Evolutionary conservation across 2,797 vertebrate species (phyloP).

Genomic region (Acanthiza pusilla): DNA sequence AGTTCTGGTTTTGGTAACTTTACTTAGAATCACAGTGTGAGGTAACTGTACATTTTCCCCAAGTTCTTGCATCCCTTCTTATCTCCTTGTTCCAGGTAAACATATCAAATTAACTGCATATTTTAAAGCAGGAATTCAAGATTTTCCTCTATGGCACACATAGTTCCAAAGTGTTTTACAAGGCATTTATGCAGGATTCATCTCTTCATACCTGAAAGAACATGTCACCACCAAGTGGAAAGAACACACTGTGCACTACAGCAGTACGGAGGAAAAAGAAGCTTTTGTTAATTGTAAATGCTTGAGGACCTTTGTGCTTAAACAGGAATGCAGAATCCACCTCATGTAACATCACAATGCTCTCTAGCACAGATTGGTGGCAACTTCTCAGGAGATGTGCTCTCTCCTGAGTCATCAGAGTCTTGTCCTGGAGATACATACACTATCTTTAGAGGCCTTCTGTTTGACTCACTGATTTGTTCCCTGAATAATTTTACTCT

Average conservation of each 20-base stretch:
- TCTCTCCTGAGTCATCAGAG: neutral
- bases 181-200: neutral
- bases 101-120: neutral
- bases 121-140: conserved; percentile 3
- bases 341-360: neutral
- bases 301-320: neutral
- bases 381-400: neutral
- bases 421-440: neutral
- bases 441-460: neutral
- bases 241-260: conserved; percentile 14
- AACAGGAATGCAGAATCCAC: neutral
- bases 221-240: conserved; percentile 35
- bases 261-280: neutral
- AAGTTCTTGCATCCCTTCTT: neutral
- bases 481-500: neutral
- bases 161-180: neutral
- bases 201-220: conserved; percentile 21
- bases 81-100: neutral
- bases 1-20: neutral
- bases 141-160: neutral
- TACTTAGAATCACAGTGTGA: neutral
- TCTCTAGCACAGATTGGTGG: neutral
- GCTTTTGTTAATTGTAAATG: neutral
- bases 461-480: neutral
- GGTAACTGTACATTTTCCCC: neutral